Conservation (phyloP, 2,797 vertebrate species). For the Helicolenus hilgendorfi region DNA sequence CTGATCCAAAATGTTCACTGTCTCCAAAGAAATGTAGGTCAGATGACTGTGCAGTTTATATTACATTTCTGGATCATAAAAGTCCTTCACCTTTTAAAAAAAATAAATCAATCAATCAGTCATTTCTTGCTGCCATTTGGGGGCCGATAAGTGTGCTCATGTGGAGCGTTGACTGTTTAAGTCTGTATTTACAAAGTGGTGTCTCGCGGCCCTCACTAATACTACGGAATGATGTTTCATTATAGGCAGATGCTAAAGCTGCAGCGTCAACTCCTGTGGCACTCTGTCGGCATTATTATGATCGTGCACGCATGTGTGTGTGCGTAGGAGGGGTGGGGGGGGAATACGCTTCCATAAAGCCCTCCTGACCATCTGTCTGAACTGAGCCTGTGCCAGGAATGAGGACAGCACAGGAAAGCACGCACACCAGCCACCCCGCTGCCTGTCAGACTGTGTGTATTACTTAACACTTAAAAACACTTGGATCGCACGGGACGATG, state of each 20-base stretch:
- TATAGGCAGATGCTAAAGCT: constrained; percentile 52
- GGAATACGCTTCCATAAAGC: constrained; percentile 45
- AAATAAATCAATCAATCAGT: background rate
- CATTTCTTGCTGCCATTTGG: background rate
- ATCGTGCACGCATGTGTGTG: background rate
- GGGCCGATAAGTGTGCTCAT: background rate
- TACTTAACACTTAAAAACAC: constrained; percentile 28
- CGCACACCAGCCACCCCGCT: constrained; percentile 1
- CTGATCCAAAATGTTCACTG: background rate
- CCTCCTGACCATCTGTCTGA: constrained; percentile 84
- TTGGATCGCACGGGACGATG: background rate
- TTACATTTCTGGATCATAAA: background rate
- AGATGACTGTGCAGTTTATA: background rate
- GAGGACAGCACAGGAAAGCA: constrained; percentile 51
- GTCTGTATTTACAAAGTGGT: background rate
- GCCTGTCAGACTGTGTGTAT: constrained; percentile 19
- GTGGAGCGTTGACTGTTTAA: background rate
- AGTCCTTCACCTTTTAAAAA: background rate
- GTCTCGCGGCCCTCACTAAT: background rate
- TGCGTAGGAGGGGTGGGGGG: background rate
- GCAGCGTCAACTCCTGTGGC: constrained; percentile 26
- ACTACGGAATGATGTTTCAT: constrained; percentile 25
- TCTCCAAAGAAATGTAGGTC: background rate
- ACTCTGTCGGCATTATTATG: constrained; percentile 31
- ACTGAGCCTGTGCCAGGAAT: constrained; percentile 71